These are phyloP conservation scores for Ariolimax columbianus DNA, from an alignment of 2,888 invertebrate species.

Conservation along the genomic window DNA sequence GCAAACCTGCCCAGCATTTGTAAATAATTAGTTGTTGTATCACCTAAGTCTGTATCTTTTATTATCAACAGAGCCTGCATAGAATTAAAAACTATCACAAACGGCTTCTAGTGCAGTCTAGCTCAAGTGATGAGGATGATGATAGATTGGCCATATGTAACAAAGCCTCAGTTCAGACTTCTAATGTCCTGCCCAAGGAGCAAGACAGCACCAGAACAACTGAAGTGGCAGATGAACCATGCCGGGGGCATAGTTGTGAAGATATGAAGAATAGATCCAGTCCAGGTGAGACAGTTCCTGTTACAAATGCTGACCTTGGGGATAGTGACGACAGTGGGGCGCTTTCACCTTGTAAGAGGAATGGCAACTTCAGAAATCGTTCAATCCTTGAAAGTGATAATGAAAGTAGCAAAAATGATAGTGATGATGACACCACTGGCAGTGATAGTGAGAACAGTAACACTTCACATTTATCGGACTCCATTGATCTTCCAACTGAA, in stretches of 20 bases:
- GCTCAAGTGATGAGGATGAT: constrained; percentile 29
- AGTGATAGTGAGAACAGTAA: not conserved
- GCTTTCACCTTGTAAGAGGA: constrained; percentile 3
- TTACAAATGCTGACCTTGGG: not conserved
- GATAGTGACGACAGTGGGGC: constrained; percentile 1
- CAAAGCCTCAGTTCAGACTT: not conserved
- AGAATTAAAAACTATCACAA: constrained; percentile 34
- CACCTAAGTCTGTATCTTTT: too few species aligned
- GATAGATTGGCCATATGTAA: not conserved
- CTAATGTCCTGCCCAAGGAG: not conserved
- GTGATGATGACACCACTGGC: not conserved
- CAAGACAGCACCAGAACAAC: not conserved
- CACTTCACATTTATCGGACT: not conserved
- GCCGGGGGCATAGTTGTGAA: not conserved
- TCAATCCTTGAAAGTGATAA: constrained; percentile 19
- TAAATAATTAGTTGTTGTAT: too few species aligned
- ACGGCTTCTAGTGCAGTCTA: not conserved
- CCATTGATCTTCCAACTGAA: constrained; percentile 4
- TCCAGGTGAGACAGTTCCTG: not conserved
- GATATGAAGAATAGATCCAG: not conserved
- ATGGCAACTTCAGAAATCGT: not conserved
- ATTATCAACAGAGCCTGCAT: constrained; percentile 7
- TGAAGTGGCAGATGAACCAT: not conserved
- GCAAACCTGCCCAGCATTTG: too few species aligned
- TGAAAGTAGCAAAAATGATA: not conserved